phyloP scores from a whole-genome alignment of 2,113 vertebrate genomes.

The Erythrocercus mccallii region DNA sequence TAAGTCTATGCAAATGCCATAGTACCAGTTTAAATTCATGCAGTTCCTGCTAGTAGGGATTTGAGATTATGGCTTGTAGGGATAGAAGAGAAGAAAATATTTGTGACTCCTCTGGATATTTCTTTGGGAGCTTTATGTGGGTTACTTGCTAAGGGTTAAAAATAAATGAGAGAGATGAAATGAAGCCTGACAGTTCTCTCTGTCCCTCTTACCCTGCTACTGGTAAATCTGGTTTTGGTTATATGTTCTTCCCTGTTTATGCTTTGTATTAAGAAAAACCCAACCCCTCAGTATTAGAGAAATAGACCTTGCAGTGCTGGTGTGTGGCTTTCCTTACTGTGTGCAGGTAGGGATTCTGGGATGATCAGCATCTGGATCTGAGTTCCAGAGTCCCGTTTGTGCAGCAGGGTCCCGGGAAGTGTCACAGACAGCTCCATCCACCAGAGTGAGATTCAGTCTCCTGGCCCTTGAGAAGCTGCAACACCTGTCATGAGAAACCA shows the following conservation, averaged over 20 bases:
- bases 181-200: background rate
- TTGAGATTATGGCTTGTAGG: background rate
- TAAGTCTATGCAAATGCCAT: background rate
- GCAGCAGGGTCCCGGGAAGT: background rate
- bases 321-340: background rate
- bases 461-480: background rate
- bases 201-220: background rate
- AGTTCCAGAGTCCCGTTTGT: background rate
- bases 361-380: no score
- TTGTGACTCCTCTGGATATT: background rate
- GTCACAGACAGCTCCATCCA: rapidly evolving
- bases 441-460: background rate
- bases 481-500: rapidly evolving
- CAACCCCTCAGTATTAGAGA: no score
- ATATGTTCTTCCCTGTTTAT: background rate
- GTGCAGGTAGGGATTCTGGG: background rate
- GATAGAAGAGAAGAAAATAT: background rate
- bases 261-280: background rate
- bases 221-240: background rate
- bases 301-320: background rate
- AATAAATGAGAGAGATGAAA: background rate
- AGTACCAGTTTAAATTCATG: background rate
- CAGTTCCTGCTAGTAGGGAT: background rate
- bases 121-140: rapidly evolving
- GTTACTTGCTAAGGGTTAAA: background rate